A percentile compares a stretch with the other conserved stretches of the same genome.
Evolutionary conservation across 2,113 vertebrate species (phyloP).

Genomic region (pig (Sus scrofa)): DNA sequence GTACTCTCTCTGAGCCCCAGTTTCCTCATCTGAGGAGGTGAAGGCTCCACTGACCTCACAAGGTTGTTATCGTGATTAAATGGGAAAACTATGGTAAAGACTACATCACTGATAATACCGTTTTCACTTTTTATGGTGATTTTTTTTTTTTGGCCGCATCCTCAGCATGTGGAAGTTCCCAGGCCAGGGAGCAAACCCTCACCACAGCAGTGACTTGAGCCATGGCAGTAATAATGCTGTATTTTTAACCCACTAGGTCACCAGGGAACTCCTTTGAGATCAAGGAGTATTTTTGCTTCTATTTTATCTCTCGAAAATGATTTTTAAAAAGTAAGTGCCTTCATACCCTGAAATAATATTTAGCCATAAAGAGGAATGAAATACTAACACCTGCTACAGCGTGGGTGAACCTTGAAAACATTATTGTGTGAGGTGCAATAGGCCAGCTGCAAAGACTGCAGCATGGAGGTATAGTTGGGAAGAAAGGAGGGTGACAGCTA

Average conservation of each 20-base stretch:
- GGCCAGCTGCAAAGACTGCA: not conserved
- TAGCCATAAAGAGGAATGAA: not conserved
- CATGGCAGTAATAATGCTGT: no score
- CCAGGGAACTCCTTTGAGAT: not conserved
- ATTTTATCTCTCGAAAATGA: slow-evolving; percentile 23
- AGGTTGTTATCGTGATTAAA: not conserved
- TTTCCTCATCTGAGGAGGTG: not conserved
- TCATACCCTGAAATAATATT: not conserved
- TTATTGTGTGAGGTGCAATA: not conserved
- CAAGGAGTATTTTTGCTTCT: not conserved
- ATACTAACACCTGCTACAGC: not conserved
- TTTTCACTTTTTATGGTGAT: not conserved
- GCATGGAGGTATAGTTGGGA: not conserved
- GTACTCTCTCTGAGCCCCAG: not conserved
- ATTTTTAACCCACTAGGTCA: no score
- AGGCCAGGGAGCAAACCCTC: no score
- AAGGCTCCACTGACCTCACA: not conserved
- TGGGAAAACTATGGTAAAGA: not conserved
- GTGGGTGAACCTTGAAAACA: not conserved
- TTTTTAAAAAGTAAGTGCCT: not conserved
- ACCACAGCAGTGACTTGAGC: no score
- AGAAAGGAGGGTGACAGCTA: not conserved
- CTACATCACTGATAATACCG: not conserved
- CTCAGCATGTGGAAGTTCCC: no score
- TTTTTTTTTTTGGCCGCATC: not conserved